These are phyloP conservation scores for Tenebrosternarchus preto DNA, from an alignment of 2,113 vertebrate genomes.

Conservation along the genomic window DNA sequence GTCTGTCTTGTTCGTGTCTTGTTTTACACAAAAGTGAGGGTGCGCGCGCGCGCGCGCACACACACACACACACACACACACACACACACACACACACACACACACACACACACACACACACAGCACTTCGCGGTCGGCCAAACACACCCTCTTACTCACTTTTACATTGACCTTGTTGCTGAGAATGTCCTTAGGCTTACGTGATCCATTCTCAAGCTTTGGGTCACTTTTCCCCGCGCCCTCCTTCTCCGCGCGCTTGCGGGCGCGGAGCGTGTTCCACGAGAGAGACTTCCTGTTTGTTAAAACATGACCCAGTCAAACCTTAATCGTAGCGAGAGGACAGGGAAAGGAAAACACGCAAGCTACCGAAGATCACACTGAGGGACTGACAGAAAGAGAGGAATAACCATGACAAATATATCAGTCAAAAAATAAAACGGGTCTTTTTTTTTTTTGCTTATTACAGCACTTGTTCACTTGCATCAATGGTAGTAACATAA, in stretches of 20 bases:
- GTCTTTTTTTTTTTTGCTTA: background rate
- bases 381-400: background rate
- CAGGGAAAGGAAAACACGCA: conserved; percentile 52
- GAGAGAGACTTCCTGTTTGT: conserved; percentile 99
- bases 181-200: conserved; percentile 95
- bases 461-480: background rate
- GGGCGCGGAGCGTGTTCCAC: conserved; percentile 98
- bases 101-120: too few relatives aligned
- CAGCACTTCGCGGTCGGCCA: conserved; percentile 17
- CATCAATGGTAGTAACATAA: background rate
- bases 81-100: background rate
- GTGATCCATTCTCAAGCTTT: conserved; percentile 82
- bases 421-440: background rate
- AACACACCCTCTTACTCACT: conserved; percentile 87
- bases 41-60: conserved; percentile 6
- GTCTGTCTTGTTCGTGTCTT: background rate
- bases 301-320: conserved; percentile 80
- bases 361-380: conserved; percentile 45
- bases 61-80: too few relatives aligned
- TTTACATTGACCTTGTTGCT: conserved; percentile 89
- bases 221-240: conserved; percentile 85
- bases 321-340: conserved; percentile 43
- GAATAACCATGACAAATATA: background rate
- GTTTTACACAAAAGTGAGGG: conserved; percentile 39
- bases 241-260: conserved; percentile 94